Evolutionary conservation across 2,797 vertebrate genomes (phyloP), one percentile per base, ranked within the genome.

Genomic region (Lacerta bilineata): DNA sequence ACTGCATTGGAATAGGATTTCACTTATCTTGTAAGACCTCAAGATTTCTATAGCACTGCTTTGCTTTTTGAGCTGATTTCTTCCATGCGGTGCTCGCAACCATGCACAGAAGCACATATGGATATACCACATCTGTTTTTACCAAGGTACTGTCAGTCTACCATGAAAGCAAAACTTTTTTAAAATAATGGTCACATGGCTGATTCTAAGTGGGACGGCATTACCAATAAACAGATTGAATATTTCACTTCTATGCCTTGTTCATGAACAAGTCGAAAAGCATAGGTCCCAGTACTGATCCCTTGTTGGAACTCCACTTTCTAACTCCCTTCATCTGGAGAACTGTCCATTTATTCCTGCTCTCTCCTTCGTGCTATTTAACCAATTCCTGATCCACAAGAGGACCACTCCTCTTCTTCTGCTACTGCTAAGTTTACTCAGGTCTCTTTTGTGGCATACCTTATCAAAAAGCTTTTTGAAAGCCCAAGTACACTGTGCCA

Each of bases 31-130:
- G 25, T 3, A 36, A 33, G 10, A 33, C 9, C 17, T 59, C n/a
- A n/a, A 33, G 50, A 50, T 80, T 61, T 33, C 5, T 61, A 23
- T 80, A 80, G 78, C 27, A 36, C 17, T 11, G n/a, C n/a, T 61
- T 80, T 59, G 78, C 46, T 80, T 80, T n/a, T 80, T 29, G 18
- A 80, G 50, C 50, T 77, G 13, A 13, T 77, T 77, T 77, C 43
- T 41, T 43, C 25, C 75, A 46, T 25, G 25, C 4, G 20, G 75
- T 23, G 10, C 25, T 46, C 23, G 10, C 75, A 77, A 77, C 75
- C 75, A 27, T 77, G 75, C 75, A 77, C 23, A 77, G 18, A 23
- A 41, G 75, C 25, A 77, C 39, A 77, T 46, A 41, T 43, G 20
- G 75, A 77, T 25, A 13, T 13, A 41, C 41, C 41, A 77, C 41